Evolutionary conservation across 2,888 invertebrate species (phyloP), one percentile per base, ranked within the genome.

Genomic region (Himalopsyche tibetana): DNA sequence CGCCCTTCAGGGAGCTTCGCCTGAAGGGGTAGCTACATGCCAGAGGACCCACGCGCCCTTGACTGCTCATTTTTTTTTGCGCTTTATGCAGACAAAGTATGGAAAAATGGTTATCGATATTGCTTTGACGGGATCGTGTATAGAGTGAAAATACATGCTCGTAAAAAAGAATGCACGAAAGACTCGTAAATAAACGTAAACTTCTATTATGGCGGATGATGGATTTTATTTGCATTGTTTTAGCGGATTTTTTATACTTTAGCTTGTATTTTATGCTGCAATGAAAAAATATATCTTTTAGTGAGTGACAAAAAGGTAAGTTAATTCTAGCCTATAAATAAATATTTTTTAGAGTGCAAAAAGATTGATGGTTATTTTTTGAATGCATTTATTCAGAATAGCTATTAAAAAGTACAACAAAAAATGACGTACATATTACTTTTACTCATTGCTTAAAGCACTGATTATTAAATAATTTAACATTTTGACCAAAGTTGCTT

Each of bases 1-100:
- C 83, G 74, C 56, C 83, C 84, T 55, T 40, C 40, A 28, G 86
- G 85, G 82, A 91, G 51, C 45, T 19, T 69, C 38, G 69, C 51
- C 69, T 74, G 69, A 83, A 63, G 81, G 86, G 84, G 84, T 83
- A 81, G 87, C 82, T 80, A 80, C 82, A 82, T 82, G 55, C 17
- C 82, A 55, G 81, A 87, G 87, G 84, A 87, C 84, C 69, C 84
- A 85, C 87, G 87, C 87, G 51, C 88, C 82, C 86, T 88, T 86
- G 84, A 86, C 79, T 88, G 88, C 80, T 88, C 88, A 85, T 88
- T 88, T 86, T 87, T n/a, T 81, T 82, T 38, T 82, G 42, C 63
- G 63, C 45, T 79, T 80, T 56, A 79, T 83, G 63, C 19, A 81
- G 55, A 80, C 56, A 51, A 69, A 69, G 84, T 74, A 42, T 81